A percentile compares a stretch with the other conserved stretches of the same genome.
phyloP scores from a whole-genome alignment of 2,113 vertebrate genomes.

The Syngnathus floridae region DNA sequence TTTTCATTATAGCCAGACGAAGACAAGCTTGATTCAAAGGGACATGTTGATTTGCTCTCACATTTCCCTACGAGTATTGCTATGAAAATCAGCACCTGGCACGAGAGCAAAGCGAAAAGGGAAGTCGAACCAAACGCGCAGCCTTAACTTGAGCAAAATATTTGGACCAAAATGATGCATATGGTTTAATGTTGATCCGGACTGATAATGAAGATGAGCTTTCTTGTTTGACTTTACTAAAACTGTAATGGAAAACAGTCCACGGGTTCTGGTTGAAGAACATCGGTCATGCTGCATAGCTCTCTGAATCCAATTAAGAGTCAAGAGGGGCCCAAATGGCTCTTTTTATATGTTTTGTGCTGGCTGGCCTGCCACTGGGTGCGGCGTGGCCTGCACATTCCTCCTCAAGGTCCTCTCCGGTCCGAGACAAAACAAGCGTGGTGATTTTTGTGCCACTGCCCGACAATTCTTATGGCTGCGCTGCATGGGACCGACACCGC shows the following conservation, averaged over 20 bases:
- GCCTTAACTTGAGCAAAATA: constrained; percentile 27
- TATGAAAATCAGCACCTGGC: constrained; percentile 42
- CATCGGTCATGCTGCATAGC: constrained; percentile 63
- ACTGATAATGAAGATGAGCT: constrained; percentile 41
- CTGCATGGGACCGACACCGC: neutral
- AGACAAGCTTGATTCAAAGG: constrained; percentile 31
- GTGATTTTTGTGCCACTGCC: constrained; percentile 7
- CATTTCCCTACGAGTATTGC: constrained; percentile 45
- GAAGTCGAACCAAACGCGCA: constrained; percentile 20
- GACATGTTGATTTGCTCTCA: constrained; percentile 51
- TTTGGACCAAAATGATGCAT: constrained; percentile 21
- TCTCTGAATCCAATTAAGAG: constrained; percentile 69
- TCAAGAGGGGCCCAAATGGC: constrained; percentile 57
- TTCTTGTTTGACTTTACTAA: constrained; percentile 36
- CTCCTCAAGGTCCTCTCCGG: constrained; percentile 43
- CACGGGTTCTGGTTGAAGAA: constrained; percentile 53
- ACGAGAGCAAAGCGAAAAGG: constrained; percentile 29
- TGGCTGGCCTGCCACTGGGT: constrained; percentile 58
- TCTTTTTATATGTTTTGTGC: constrained; percentile 58
- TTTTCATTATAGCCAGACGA: constrained; percentile 47
- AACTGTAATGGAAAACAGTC: constrained; percentile 56
- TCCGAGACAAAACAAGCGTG: constrained; percentile 12
- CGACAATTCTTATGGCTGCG: neutral
- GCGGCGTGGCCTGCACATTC: constrained; percentile 63
- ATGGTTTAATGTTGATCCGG: constrained; percentile 27